Base-by-base conservation (phyloP, 1,140 invertebrate genomes). In the Cotesia chilonis region DNA sequence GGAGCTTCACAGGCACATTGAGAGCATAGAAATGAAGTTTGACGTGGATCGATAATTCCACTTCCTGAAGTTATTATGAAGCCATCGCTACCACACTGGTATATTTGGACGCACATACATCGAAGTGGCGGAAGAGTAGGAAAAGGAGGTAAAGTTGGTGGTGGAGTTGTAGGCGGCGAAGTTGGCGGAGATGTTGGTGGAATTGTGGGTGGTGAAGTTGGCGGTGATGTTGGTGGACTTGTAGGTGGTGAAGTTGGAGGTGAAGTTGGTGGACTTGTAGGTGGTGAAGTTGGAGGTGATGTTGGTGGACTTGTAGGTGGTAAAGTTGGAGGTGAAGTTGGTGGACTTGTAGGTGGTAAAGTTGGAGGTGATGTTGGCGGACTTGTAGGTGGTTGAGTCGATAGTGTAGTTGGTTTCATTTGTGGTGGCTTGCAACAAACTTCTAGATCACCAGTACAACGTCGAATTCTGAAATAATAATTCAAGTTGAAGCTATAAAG, bases 71-170 rank as follows among this genome's bases (percentile, higher is more conserved):
- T 54, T 60, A 71, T 55, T 51, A 76, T 59, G 28, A 60, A 67
- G 5, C 75, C 75, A 63, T 71, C 73, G 2, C 7, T 17, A 57
- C 73, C 72, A 28, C 75, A 76, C 9, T 71, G 69, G 35, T 41
- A 65, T 61, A 82, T 84, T 3, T 79, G 76, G 7, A 88, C 83
- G 65, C 88, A 88, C 4, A 80, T 77, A 51, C 88, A 88, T 10
- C 75, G 52, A 7, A 47, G 12, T 4, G 76, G 38, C 9, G 74
- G 74, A 14, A 59, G 4, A 36, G 70, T 65, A 35, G 74, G 69
- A n/a, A 74, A 28, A 0, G 74, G 67, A 3, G 64, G 60, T 7
- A 37, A 41, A 7, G 41, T 66, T n/a, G n/a, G n/a, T n/a, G n/a
- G n/a, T n/a, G n/a, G n/a, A n/a, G n/a, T n/a, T n/a, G n/a, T n/a